Evolutionary conservation across 2,888 invertebrate species (phyloP), one percentile per base, ranked within the genome.

Genomic region (Drosophila paramelanica): DNA sequence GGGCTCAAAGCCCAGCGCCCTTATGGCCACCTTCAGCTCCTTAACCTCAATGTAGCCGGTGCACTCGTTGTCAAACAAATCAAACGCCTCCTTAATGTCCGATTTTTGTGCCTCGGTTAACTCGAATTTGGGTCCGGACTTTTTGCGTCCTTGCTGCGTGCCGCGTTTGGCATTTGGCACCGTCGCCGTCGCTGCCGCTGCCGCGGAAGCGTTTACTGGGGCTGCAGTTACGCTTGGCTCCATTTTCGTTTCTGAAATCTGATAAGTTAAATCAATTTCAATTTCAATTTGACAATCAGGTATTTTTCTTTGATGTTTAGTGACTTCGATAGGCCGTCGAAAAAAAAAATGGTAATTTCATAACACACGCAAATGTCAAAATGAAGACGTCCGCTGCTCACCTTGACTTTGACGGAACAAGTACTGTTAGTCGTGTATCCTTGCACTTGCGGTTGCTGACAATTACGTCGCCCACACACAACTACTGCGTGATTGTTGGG

Each of bases 1-100:
- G 0, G 99, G 99, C 91, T 99, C 99, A 93, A 99, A 99, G 0
- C 99, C 99, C 13, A 99, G 93, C 0, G 99, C 99, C 77, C 99
- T 93, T 88, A 99, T 97, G 1, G 98, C 98, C 23, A 98, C 98
- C 93, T 98, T 98, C 14, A 99, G 92, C 91, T 99, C 98, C 92
- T 98, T 98, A 0, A 96, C 95, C 89, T 98, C 97, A 85, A 99
- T 98, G 90, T 95, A 95, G 3, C 98, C 98, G 47, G 95, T 95
- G 23, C 96, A 96, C 91, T 98, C 97, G 7, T 96, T 95, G 92
- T 99, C 98, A 93, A 99, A 99, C 14, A 98, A 93, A 93, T 98
- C 97, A 91, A 99, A 99, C 0, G 99, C 98, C 93, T 98, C 98
- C 92, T 97, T 96, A 65, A 99, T 98, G 89, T 99, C 98, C 51